Percentiles rank a stretch among this genome's conserved stretches.
phyloP scores from a whole-genome alignment of 1,140 invertebrate species.

The Hyles euphorbiae region DNA sequence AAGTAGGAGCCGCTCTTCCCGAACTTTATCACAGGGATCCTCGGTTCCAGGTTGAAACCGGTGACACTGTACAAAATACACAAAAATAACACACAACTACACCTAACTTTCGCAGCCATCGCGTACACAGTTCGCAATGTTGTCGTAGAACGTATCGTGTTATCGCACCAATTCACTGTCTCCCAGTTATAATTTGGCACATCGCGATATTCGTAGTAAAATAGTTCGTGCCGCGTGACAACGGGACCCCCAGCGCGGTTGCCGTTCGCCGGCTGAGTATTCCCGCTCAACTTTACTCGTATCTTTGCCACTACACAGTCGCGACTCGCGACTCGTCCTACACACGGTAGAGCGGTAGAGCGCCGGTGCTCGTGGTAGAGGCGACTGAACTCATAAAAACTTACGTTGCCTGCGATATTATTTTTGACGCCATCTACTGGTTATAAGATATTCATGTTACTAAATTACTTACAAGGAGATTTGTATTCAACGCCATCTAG shows the following conservation, averaged over 20 bases:
- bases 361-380: conserved; percentile 32
- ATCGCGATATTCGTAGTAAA: conserved; percentile 60
- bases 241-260: conserved; percentile 57
- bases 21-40: conserved; percentile 88
- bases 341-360: conserved; percentile 22
- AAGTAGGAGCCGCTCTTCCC: conserved; percentile 86
- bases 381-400: conserved; percentile 67
- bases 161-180: conserved; percentile 55
- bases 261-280: conserved; percentile 64
- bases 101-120: conserved; percentile 51
- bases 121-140: conserved; percentile 44
- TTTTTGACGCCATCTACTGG: conserved; percentile 34
- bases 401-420: conserved; percentile 5
- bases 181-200: conserved; percentile 59
- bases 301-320: conserved; percentile 36
- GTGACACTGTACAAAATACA: conserved; percentile 60
- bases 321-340: background rate
- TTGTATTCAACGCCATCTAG: conserved; percentile 14
- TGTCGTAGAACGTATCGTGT: conserved; percentile 39
- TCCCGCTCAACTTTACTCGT: conserved; percentile 47
- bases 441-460: background rate
- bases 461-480: background rate
- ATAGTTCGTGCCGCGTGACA: conserved; percentile 22
- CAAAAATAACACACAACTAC: conserved; percentile 60
- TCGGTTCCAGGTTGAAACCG: conserved; percentile 89